Percentiles rank a stretch among this genome's conserved stretches.
These are phyloP conservation scores for Pyxicephalus adspersus DNA, from an alignment of 2,113 vertebrate genomes.

Conservation along the genomic window DNA sequence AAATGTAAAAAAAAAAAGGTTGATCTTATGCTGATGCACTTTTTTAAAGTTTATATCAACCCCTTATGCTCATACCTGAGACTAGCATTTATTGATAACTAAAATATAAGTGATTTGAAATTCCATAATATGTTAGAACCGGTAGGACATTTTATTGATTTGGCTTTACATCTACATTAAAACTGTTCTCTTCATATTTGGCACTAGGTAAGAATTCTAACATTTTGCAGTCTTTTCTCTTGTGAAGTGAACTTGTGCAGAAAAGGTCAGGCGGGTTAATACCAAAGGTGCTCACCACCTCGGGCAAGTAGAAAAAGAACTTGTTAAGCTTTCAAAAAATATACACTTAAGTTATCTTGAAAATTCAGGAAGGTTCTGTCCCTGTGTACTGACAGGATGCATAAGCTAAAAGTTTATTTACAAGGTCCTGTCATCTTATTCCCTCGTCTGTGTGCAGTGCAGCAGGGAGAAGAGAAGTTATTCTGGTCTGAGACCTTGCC, in stretches of 20 bases:
- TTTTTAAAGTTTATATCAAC: too few species aligned
- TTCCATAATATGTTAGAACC: too few species aligned
- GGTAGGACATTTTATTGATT: too few species aligned
- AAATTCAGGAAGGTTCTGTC: not conserved
- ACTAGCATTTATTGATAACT: too few species aligned
- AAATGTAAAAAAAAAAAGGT: too few species aligned
- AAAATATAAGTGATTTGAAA: too few species aligned
- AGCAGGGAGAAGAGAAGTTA: not conserved
- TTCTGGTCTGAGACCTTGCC: slow-evolving; percentile 6
- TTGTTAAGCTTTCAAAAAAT: not conserved
- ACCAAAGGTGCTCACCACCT: not conserved
- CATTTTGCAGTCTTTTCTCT: too few species aligned
- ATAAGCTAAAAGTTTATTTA: slow-evolving; percentile 21
- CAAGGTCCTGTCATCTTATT: not conserved
- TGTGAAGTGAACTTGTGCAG: not conserved
- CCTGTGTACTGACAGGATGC: not conserved
- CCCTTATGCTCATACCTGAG: too few species aligned
- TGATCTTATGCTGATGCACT: too few species aligned
- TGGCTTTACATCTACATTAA: too few species aligned
- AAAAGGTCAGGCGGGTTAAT: not conserved
- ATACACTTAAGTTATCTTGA: not conserved
- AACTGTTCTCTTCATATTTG: too few species aligned
- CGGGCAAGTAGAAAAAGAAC: not conserved
- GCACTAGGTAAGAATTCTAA: too few species aligned
- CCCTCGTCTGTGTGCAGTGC: not conserved